Base-by-base conservation (phyloP, 2,797 vertebrate genomes). In the Diglossa cyanea region DNA sequence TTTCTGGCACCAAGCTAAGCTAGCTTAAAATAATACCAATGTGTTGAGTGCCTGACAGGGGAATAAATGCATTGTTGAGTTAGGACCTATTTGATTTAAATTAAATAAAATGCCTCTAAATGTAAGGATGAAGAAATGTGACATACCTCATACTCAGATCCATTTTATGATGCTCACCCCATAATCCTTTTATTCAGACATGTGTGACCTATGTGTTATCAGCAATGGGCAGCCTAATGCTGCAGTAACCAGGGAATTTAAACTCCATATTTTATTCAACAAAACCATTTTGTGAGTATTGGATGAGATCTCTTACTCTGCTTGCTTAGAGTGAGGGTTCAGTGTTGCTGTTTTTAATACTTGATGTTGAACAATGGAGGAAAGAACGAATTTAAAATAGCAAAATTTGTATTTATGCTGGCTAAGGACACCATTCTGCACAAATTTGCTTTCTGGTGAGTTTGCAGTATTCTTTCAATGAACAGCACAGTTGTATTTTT, bases 381-480 rank as follows among this genome's bases (percentile, higher is more conserved):
- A 71, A 81, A 18, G 30, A 91, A 76, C 28, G 5, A 66, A 68
- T 88, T 92, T 47, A 44, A 86, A 78, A 39, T 16, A 60, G 47
- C 20, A 47, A 37, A 58, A 10, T 33, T 77, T 47, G 35, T 91
- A 44, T 81, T 70, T 76, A 13, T 81, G 51, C 63, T 90, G 40
- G 83, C 76, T 57, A 81, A 81, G 58, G 77, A 77, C 39, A 68
- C 15, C 21, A 24, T 73, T 87, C 47, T 95, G 44, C 62, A 89
- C 81, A 53, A 92, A 96, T 92, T 68, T 81, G 44, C 82, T 73
- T 83, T 93, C 58, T 90, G 62, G 42, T 96, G 78, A 89, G 57
- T 87, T 82, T 95, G 37, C 78, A 95, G 9, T 86, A 66, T 55
- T 94, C 92, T 94, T 77, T 92, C 40, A 88, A 31, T 78, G 62